Percentiles rank a stretch among this genome's conserved stretches.
phyloP scores from a whole-genome alignment of 2,888 invertebrate species.

The Melolontha melolontha region DNA sequence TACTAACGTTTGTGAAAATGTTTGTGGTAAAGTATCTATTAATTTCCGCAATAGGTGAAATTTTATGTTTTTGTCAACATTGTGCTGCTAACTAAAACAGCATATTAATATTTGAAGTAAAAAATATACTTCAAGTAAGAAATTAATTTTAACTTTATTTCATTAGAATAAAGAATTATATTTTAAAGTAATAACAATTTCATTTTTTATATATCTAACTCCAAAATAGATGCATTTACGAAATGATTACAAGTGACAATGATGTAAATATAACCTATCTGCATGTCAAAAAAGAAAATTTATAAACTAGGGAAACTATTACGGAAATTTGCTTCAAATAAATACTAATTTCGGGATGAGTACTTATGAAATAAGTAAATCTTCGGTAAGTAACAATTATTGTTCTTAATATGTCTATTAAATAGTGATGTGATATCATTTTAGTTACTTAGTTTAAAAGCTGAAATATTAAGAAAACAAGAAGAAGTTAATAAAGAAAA shows the following conservation, averaged over 20 bases:
- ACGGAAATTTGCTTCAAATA: no score
- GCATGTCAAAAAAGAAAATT: no score
- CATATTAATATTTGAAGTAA: no score
- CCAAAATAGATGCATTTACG: no score
- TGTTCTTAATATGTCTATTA: constrained; percentile 44
- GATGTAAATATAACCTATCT: no score
- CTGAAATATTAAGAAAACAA: constrained; percentile 88
- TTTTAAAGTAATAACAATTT: no score
- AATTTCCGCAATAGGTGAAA: background rate
- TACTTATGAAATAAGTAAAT: constrained; percentile 67
- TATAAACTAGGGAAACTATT: no score
- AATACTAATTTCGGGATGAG: constrained; percentile 48
- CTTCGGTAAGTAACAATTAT: constrained; percentile 65
- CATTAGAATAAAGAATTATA: no score
- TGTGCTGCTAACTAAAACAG: background rate
- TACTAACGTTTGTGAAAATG: constrained; percentile 46
- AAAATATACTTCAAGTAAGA: no score
- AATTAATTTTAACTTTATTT: no score
- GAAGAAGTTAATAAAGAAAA: constrained; percentile 82
- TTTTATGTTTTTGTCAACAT: background rate
- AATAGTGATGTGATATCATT: constrained; percentile 51
- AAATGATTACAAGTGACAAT: no score
- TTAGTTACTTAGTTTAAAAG: constrained; percentile 85
- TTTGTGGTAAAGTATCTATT: background rate
- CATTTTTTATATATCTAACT: no score